A percentile compares a stretch with the other conserved stretches of the same genome.
Evolutionary conservation across 2,113 vertebrate species (phyloP).

Genomic region (Melanerpes formicivorus): DNA sequence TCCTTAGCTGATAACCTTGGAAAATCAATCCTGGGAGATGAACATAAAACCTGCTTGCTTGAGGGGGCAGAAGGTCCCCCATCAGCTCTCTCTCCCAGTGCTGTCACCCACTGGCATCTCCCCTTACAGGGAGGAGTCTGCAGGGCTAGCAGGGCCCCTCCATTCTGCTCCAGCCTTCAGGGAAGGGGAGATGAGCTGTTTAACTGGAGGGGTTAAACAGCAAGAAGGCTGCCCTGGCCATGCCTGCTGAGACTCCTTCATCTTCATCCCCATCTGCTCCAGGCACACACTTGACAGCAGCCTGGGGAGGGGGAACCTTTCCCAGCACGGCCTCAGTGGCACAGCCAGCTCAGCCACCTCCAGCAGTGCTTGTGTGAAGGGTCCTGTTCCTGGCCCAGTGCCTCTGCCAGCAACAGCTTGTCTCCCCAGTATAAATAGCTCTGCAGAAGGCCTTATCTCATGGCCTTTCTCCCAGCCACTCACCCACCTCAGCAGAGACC

Average conservation of each 20-base stretch:
- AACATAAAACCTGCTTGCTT: background rate
- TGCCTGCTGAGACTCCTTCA: background rate
- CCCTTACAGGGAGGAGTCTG: background rate
- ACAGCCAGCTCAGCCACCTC: background rate
- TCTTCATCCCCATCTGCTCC: background rate
- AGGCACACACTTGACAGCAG: background rate
- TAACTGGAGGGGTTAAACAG: background rate
- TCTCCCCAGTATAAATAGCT: background rate
- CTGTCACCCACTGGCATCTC: background rate
- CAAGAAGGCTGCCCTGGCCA: background rate
- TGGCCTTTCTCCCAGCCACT: background rate
- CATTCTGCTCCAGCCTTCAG: fast-evolving
- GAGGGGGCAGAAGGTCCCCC: background rate
- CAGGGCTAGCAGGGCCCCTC: background rate
- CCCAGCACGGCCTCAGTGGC: background rate
- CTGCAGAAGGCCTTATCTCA: background rate
- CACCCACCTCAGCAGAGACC: background rate
- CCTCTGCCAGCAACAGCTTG: background rate
- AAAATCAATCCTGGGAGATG: background rate
- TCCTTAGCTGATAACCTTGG: constrained; percentile 6
- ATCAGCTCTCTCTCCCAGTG: fast-evolving
- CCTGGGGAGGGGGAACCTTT: fast-evolving
- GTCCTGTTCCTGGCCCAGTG: background rate
- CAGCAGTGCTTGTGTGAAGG: background rate
- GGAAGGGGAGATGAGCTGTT: background rate